Percentiles rank a stretch among this genome's conserved stretches.
phyloP scores from a whole-genome alignment of 92 coral and sea anemone genomes.

The Isaurus tuberculatus region DNA sequence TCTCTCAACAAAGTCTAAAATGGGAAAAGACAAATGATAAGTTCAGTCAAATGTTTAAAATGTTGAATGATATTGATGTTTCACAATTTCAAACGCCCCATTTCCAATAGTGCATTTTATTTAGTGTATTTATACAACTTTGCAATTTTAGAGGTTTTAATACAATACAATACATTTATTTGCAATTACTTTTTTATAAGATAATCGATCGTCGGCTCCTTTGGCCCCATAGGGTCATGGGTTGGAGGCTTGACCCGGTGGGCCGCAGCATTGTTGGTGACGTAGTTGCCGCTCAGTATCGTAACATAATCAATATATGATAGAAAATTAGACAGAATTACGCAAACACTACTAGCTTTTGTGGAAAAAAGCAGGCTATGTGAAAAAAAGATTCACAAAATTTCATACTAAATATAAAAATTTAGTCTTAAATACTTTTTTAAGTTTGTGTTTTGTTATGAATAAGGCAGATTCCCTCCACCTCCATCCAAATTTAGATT shows the following conservation, averaged over 20 bases:
- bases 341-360: not conserved
- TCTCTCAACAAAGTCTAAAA: conserved; percentile 55
- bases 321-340: not conserved
- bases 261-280: too few relatives aligned
- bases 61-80: conserved; percentile 10
- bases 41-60: not conserved
- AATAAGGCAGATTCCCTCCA: too few relatives aligned
- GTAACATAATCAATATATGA: too few relatives aligned
- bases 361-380: too few relatives aligned
- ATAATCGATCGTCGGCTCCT: too few relatives aligned
- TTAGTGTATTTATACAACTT: not conserved
- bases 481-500: not conserved
- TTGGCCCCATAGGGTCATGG: too few relatives aligned
- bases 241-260: too few relatives aligned
- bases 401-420: too few relatives aligned
- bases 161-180: conserved; percentile 4
- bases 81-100: not conserved
- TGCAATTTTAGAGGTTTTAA: not conserved
- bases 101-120: not conserved
- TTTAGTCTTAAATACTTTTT: too few relatives aligned
- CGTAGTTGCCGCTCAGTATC: too few relatives aligned
- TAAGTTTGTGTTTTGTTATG: too few relatives aligned
- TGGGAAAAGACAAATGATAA: not conserved
- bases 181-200: not conserved
- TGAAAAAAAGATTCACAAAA: too few relatives aligned